Percentiles rank a stretch among this genome's conserved stretches.
Conservation (phyloP, 2,888 invertebrate species). For the Agrypnus murinus region DNA sequence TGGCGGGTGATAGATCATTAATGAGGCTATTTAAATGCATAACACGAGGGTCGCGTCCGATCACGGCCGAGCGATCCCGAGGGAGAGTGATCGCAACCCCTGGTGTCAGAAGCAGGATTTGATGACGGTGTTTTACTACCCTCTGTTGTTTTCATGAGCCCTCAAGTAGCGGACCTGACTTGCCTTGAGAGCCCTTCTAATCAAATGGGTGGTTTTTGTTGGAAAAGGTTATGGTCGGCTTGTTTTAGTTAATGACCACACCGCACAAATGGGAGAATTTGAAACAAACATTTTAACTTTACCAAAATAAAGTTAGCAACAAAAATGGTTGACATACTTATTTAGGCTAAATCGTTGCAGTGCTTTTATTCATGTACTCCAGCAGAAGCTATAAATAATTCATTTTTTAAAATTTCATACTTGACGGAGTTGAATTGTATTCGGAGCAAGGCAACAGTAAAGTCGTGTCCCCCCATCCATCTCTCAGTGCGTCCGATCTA, state of each 20-base stretch:
- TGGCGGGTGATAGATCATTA: conserved; percentile 68
- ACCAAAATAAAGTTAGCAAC: no score
- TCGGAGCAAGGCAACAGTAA: background rate
- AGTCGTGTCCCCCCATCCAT: conserved; percentile 37
- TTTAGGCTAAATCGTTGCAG: no score
- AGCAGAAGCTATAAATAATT: conserved; percentile 31
- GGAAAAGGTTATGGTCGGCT: conserved; percentile 47
- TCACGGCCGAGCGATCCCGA: conserved; percentile 64
- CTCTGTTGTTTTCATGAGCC: conserved; percentile 51
- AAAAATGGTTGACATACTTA: no score
- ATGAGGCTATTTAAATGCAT: conserved; percentile 74
- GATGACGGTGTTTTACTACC: conserved; percentile 53
- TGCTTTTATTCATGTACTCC: no score
- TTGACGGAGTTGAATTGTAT: background rate
- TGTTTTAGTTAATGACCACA: conserved; percentile 13
- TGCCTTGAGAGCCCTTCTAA: conserved; percentile 48
- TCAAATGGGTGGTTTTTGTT: conserved; percentile 49
- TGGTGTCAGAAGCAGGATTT: conserved; percentile 51
- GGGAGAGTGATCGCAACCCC: conserved; percentile 58
- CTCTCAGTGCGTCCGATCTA: conserved; percentile 39
- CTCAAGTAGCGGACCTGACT: conserved; percentile 49
- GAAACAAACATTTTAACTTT: no score
- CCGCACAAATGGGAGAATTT: no score
- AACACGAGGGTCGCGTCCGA: conserved; percentile 69
- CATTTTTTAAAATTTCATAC: conserved; percentile 26